phyloP scores from a whole-genome alignment of 2,888 invertebrate genomes.

The Ephialtes manifestator region DNA sequence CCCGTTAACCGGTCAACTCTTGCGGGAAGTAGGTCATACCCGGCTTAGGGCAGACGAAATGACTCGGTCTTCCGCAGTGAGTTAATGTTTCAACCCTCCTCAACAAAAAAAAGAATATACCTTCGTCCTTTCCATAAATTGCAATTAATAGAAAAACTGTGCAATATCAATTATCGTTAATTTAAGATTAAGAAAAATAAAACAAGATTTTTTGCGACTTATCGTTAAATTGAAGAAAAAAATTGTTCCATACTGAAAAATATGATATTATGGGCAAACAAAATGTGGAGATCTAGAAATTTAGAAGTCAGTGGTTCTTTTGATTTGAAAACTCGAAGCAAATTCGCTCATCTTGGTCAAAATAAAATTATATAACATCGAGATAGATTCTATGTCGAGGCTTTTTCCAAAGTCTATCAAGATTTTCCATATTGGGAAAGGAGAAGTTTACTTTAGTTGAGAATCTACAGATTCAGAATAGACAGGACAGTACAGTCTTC shows the following conservation, averaged over 20 bases:
- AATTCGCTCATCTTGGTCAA: too few species aligned
- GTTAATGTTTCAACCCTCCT: background rate
- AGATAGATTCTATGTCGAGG: too few species aligned
- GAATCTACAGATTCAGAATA: too few species aligned
- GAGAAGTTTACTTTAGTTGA: too few species aligned
- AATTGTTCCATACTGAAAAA: too few species aligned
- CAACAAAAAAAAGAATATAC: background rate
- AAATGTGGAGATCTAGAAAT: background rate
- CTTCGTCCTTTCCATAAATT: background rate
- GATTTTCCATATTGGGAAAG: too few species aligned
- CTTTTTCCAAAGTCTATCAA: too few species aligned
- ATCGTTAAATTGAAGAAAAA: background rate
- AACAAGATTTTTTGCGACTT: background rate
- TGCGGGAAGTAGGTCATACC: conserved; percentile 44
- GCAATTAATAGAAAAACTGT: background rate
- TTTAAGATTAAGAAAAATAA: background rate
- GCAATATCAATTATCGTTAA: background rate
- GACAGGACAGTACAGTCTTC: too few species aligned
- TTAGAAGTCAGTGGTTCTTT: too few species aligned
- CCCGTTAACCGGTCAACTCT: conserved; percentile 28
- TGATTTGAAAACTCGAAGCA: too few species aligned
- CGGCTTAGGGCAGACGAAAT: conserved; percentile 33
- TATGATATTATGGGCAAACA: background rate
- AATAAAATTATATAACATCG: too few species aligned
- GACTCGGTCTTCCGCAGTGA: background rate